Percentiles rank a stretch among this genome's conserved stretches.
Evolutionary conservation across 2,797 vertebrate species (phyloP).

Genomic region (Mastacembelus armatus): DNA sequence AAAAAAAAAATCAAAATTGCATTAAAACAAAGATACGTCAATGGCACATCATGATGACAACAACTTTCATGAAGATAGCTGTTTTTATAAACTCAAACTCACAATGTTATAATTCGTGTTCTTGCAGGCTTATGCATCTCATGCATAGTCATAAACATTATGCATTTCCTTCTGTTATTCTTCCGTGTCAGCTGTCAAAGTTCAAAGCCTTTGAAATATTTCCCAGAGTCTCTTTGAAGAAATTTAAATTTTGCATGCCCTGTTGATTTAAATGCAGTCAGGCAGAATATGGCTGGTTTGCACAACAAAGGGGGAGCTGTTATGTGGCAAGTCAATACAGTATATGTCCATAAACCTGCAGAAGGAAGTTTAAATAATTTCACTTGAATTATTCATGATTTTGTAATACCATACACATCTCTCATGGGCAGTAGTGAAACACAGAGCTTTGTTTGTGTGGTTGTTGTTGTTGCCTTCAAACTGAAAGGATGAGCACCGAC

Average conservation of each 20-base stretch:
- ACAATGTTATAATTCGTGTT: constrained; percentile 54
- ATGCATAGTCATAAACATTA: constrained; percentile 77
- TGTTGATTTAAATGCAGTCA: constrained; percentile 81
- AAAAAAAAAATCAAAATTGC: too few species aligned
- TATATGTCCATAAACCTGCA: constrained; percentile 28
- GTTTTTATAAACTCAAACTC: constrained; percentile 14
- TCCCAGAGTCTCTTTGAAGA: constrained; percentile 81
- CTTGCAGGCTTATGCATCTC: constrained; percentile 62
- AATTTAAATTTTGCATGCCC: constrained; percentile 72
- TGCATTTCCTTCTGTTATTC: constrained; percentile 71
- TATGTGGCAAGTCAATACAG: constrained; percentile 59
- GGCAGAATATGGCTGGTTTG: constrained; percentile 72
- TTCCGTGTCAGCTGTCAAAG: constrained; percentile 81
- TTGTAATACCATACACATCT: constrained; percentile 51
- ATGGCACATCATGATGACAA: not conserved
- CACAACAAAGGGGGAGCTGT: constrained; percentile 73
- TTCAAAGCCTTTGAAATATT: constrained; percentile 81
- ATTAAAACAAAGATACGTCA: too few species aligned
- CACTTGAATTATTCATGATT: constrained; percentile 66
- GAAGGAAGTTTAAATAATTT: constrained; percentile 46
- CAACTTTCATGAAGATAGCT: not conserved
- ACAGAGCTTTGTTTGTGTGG: constrained; percentile 2
- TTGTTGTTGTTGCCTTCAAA: constrained; percentile 34
- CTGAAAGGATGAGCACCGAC: constrained; percentile 55
- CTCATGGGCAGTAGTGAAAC: constrained; percentile 45